Evolutionary conservation across 2,113 vertebrate genomes (phyloP), one percentile per base, ranked within the genome.

Genomic region (Lophochroa leadbeateri): DNA sequence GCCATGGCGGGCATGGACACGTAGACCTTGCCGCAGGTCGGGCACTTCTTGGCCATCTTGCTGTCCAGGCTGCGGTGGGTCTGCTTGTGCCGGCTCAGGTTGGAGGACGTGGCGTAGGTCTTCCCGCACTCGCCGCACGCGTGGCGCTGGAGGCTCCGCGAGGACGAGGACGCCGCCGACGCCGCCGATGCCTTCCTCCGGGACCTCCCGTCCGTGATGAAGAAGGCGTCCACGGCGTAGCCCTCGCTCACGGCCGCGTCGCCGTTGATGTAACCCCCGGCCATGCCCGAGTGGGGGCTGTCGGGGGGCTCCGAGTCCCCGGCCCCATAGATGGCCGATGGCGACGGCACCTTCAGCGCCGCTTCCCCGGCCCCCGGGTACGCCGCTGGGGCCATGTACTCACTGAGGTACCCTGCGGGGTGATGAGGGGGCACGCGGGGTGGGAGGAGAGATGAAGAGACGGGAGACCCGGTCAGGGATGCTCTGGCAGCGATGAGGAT

Each of bases 11-110:
- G 99, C 99, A 99, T 99, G 97, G 99, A 99, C 95, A 99, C 99
- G 75, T 99, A 99, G 19, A 98, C 99, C 97, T 99, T 99, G 84
- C 95, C 92, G 79, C 99, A 99, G 44, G 99, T 99, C 43, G 99
- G 99, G 91, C 99, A 99, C 92, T 99, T 99, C 97, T 97, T 98
- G 9, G 99, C 99, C 98, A 99, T 99, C 98, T 99, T 99, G 99
- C 99, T 99, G 97, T 99, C 99, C 97, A 99, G 98, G 98, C 99
- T 99, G 97, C 99, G 99, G 97, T 99, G 99, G 50, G 99, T 99
- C 97, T 99, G 99, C 98, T 99, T 99, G 98, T 99, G 99, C 94
- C 99, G 98, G 98, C 99, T 99, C 90, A 99, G 99, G 98, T 99
- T 99, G 97, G 99, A 99, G 5, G 99, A 99, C 52, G 99, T 99